A percentile compares a stretch with the other conserved stretches of the same genome.
Conservation (phyloP, 2,888 invertebrate species). For the Drosophila subquinaria region DNA sequence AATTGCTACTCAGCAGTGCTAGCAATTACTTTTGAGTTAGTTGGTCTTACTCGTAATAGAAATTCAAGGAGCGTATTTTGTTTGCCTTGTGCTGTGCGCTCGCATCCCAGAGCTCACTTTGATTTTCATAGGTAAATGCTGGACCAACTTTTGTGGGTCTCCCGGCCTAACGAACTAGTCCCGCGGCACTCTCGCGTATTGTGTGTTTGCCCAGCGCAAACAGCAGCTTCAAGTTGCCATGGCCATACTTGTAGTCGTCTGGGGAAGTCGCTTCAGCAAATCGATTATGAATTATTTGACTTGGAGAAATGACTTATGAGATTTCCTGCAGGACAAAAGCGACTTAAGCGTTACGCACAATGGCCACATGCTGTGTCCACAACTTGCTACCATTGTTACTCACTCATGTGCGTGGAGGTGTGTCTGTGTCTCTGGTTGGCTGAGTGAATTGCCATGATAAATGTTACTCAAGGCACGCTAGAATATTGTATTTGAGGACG, state of each 20-base stretch:
- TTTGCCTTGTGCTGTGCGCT: constrained; percentile 61
- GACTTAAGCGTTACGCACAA: constrained; percentile 54
- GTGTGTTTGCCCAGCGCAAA: constrained; percentile 49
- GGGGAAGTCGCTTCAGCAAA: constrained; percentile 51
- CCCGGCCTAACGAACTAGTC: constrained; percentile 65
- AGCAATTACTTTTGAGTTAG: constrained; percentile 80
- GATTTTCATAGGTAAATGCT: constrained; percentile 81
- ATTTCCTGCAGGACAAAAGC: constrained; percentile 62
- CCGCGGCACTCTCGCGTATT: constrained; percentile 49
- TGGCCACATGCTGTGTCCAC: constrained; percentile 51
- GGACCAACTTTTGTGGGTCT: constrained; percentile 41
- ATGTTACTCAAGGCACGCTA: constrained; percentile 24
- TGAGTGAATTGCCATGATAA: constrained; percentile 29
- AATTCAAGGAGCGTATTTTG: constrained; percentile 76
- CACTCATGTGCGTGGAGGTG: background rate
- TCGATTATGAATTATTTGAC: constrained; percentile 84
- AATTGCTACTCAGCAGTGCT: constrained; percentile 51
- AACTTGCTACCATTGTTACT: constrained; percentile 62
- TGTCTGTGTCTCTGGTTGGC: constrained; percentile 3
- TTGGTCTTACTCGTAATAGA: constrained; percentile 66
- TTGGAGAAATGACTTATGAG: constrained; percentile 83
- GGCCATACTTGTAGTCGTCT: background rate
- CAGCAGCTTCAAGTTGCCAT: constrained; percentile 10
- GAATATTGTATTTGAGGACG: constrained; percentile 17
- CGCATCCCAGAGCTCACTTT: constrained; percentile 74